Evolutionary conservation across 2,797 vertebrate genomes (phyloP).

Genomic region (Artibeus jamaicensis): DNA sequence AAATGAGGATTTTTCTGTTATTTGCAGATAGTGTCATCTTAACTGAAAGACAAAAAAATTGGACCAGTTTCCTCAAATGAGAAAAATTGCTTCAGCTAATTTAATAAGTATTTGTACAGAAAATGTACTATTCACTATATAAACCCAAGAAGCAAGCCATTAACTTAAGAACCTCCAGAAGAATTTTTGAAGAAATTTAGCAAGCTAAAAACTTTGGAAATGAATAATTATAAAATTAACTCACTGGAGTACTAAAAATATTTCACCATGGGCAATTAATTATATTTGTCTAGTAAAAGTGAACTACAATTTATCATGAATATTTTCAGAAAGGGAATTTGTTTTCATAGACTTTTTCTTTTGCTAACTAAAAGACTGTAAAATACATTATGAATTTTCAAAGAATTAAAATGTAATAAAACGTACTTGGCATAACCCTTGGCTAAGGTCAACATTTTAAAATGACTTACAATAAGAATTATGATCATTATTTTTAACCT

Average conservation of each 20-base stretch:
- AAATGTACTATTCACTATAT: background rate
- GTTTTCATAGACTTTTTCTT: background rate
- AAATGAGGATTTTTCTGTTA: background rate
- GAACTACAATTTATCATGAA: slow-evolving; percentile 31
- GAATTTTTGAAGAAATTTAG: slow-evolving; percentile 36
- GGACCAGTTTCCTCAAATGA: background rate
- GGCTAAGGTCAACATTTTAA: background rate
- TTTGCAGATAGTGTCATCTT: background rate
- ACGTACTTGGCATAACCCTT: background rate
- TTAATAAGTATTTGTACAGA: background rate
- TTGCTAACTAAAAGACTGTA: background rate
- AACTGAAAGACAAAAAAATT: background rate
- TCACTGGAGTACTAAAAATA: slow-evolving; percentile 59
- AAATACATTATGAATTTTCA: slow-evolving; percentile 32
- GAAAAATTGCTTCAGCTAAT: background rate
- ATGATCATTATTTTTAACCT: background rate
- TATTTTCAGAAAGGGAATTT: slow-evolving; percentile 15
- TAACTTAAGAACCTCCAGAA: slow-evolving; percentile 37
- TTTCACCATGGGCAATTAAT: slow-evolving; percentile 44
- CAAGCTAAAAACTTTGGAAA: slow-evolving; percentile 43
- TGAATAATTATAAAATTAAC: slow-evolving; percentile 53
- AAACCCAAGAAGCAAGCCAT: background rate
- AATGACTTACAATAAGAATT: slow-evolving; percentile 8
- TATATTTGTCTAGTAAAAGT: slow-evolving; percentile 8
- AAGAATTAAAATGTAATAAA: slow-evolving; percentile 33